These are phyloP conservation scores for Carlito syrichta DNA, from an alignment of 2,113 vertebrate genomes.

Conservation along the genomic window DNA sequence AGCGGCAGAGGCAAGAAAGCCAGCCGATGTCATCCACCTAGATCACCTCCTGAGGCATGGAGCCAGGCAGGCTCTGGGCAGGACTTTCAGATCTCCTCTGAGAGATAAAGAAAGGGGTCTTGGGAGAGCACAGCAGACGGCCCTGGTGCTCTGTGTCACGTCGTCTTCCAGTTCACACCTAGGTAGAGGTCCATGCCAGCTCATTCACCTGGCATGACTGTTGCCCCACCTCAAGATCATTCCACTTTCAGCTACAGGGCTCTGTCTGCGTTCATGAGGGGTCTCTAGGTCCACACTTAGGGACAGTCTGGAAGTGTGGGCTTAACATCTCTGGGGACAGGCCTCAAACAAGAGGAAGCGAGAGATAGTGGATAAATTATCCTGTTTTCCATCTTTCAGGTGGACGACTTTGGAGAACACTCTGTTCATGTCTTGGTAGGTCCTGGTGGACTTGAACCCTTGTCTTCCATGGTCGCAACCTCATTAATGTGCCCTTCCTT, in stretches of 20 bases:
- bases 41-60: too few species aligned
- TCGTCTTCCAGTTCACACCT: background rate
- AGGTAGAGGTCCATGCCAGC: background rate
- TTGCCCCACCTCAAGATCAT: background rate
- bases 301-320: background rate
- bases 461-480: background rate
- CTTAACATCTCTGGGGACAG: background rate
- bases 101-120: background rate
- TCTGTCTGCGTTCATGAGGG: background rate
- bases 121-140: background rate
- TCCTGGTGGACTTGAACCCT: background rate
- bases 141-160: fast-evolving
- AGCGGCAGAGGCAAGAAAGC: background rate
- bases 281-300: background rate
- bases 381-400: background rate
- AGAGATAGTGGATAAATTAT: too few species aligned
- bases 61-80: too few species aligned
- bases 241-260: background rate
- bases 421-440: background rate
- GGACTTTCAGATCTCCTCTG: background rate
- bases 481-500: background rate
- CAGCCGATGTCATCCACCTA: background rate
- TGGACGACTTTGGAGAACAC: background rate
- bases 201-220: background rate
- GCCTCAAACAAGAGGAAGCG: background rate